These are phyloP conservation scores for Sclerodermus sp. DNA, from an alignment of 2,888 invertebrate genomes.

Conservation along the genomic window DNA sequence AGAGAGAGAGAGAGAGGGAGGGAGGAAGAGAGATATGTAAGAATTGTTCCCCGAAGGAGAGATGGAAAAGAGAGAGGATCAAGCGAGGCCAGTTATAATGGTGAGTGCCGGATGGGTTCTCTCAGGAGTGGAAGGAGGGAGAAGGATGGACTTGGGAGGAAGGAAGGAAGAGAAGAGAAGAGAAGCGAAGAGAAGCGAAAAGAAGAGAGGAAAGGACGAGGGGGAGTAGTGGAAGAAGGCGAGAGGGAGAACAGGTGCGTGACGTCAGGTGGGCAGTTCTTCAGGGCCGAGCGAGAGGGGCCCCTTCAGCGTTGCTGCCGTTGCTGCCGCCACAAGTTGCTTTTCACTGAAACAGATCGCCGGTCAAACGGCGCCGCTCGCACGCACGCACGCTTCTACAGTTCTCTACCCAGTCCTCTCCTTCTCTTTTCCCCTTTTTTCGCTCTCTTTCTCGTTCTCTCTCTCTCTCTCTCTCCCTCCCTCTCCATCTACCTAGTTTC, in stretches of 20 bases:
- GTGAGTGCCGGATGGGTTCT: too few species aligned
- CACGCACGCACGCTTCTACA: slow-evolving; percentile 2
- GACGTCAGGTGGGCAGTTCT: slow-evolving; percentile 55
- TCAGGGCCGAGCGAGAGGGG: slow-evolving; percentile 47
- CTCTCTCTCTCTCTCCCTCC: too few species aligned
- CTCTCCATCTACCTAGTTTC: too few species aligned
- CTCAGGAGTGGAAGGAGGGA: neutral
- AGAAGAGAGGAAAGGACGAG: slow-evolving; percentile 15
- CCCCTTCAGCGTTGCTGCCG: slow-evolving; percentile 12
- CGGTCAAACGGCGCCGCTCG: slow-evolving; percentile 28
- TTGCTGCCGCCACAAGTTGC: slow-evolving; percentile 8
- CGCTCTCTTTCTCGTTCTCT: neutral
- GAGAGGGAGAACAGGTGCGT: slow-evolving; percentile 52
- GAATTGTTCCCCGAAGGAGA: too few species aligned
- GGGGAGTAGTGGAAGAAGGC: slow-evolving; percentile 31
- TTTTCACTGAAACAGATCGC: slow-evolving; percentile 34
- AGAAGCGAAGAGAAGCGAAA: neutral
- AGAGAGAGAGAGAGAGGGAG: slow-evolving; percentile 6
- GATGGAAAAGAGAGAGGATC: too few species aligned
- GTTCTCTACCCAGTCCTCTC: too few species aligned
- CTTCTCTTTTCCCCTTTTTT: too few species aligned
- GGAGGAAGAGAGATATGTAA: too few species aligned
- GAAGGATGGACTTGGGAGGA: neutral
- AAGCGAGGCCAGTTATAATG: too few species aligned
- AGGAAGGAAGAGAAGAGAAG: neutral